Conservation (phyloP, 1,140 invertebrate species). For the Nomia melanderi region DNA sequence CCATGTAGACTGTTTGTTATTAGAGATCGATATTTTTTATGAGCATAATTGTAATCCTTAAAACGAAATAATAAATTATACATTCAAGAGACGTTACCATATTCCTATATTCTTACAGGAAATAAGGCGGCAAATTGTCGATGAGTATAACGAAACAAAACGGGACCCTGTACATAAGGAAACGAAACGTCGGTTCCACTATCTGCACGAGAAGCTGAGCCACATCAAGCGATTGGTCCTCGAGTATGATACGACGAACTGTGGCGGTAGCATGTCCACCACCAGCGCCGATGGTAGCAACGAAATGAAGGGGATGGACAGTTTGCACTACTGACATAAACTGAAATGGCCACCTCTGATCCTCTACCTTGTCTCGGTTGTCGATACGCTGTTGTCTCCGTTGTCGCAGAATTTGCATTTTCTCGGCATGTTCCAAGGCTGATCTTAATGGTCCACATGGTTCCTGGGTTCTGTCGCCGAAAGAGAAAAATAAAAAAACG, state of each 20-base stretch:
- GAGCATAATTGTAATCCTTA: no score
- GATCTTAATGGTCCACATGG: conserved; percentile 60
- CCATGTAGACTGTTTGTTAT: no score
- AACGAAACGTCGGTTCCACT: conserved; percentile 89
- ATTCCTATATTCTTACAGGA: conserved; percentile 76
- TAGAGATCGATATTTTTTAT: no score
- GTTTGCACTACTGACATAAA: conserved; percentile 77
- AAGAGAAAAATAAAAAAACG: conserved; percentile 23
- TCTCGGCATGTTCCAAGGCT: conserved; percentile 70
- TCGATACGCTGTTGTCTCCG: conserved; percentile 64
- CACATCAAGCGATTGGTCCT: conserved; percentile 93
- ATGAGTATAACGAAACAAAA: conserved; percentile 90
- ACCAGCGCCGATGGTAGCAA: conserved; percentile 22
- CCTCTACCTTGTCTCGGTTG: conserved; percentile 67
- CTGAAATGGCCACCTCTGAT: conserved; percentile 74
- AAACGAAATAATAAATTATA: no score
- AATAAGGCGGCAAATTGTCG: conserved; percentile 88
- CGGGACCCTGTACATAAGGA: conserved; percentile 87
- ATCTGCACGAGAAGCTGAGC: conserved; percentile 93
- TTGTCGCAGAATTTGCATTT: conserved; percentile 71
- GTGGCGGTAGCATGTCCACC: conserved; percentile 8
- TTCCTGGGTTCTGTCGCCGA: conserved; percentile 68
- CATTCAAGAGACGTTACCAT: no score
- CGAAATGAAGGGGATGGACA: conserved; percentile 47
- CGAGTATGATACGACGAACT: conserved; percentile 85